Conservation (phyloP, 2,797 vertebrate genomes). For the Peromyscus melanophrys region DNA sequence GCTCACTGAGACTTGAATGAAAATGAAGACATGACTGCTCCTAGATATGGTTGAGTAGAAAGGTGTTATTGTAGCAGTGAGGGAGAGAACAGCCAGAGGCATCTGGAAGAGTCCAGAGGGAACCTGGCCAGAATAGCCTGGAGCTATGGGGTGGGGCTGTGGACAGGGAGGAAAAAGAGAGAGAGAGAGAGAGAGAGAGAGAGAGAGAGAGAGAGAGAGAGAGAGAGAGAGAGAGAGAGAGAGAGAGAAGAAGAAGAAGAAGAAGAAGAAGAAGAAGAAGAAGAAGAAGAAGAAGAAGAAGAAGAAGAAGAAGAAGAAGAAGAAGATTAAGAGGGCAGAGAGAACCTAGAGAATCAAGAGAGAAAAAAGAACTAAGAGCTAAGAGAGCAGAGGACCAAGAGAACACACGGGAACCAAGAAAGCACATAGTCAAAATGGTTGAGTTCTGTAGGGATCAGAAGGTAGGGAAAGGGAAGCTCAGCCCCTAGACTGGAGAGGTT, state of each 20-base stretch:
- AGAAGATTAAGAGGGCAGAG: neutral
- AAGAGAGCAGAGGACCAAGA: neutral
- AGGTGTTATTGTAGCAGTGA: neutral
- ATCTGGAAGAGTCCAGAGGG: neutral
- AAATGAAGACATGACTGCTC: neutral
- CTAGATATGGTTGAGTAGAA: neutral
- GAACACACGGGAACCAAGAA: neutral
- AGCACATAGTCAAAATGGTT: neutral
- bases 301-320: no score
- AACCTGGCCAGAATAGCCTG: neutral
- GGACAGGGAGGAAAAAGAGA: neutral
- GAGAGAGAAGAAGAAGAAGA: no score
- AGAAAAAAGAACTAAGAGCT: neutral
- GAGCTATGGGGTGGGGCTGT: fast-evolving
- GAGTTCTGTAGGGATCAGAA: neutral
- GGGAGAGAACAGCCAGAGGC: neutral
- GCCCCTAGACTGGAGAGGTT: neutral
- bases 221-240: no score
- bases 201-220: neutral
- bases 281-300: no score
- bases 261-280: no score
- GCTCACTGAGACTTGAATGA: neutral
- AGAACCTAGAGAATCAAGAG: neutral
- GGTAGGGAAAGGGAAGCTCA: neutral
- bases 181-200: neutral